Conservation (phyloP, 2,113 vertebrate genomes). For the Cryptotis parvus region DNA sequence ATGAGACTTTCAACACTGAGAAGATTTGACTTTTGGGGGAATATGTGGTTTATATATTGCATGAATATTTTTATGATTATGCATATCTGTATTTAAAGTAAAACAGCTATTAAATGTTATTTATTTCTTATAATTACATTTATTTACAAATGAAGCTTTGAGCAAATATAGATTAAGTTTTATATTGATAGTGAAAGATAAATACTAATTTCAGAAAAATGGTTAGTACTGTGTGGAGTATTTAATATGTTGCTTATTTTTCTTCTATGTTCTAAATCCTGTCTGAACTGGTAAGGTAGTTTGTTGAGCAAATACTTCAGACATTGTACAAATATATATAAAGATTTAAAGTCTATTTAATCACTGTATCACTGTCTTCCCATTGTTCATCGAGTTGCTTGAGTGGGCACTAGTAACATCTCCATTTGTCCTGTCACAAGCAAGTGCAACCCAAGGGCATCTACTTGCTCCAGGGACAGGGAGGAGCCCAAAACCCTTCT, state of each 20-base stretch:
- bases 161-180: background rate
- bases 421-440: no score
- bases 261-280: background rate
- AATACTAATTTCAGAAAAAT: background rate
- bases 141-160: background rate
- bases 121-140: background rate
- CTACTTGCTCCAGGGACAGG: no score
- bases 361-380: no score
- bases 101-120: background rate
- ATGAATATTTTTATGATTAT: background rate
- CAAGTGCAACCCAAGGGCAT: no score
- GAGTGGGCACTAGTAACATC: no score
- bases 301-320: background rate
- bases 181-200: background rate
- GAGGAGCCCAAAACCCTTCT: no score
- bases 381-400: no score
- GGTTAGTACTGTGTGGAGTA: background rate
- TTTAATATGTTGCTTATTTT: background rate
- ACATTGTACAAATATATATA: background rate
- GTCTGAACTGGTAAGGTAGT: background rate
- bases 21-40: background rate
- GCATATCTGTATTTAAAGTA: background rate
- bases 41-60: background rate
- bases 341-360: background rate
- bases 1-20: background rate